Percentiles rank a stretch among this genome's conserved stretches.
Evolutionary conservation across 2,113 vertebrate species (phyloP).

Genomic region (Dipodomys merriami): DNA sequence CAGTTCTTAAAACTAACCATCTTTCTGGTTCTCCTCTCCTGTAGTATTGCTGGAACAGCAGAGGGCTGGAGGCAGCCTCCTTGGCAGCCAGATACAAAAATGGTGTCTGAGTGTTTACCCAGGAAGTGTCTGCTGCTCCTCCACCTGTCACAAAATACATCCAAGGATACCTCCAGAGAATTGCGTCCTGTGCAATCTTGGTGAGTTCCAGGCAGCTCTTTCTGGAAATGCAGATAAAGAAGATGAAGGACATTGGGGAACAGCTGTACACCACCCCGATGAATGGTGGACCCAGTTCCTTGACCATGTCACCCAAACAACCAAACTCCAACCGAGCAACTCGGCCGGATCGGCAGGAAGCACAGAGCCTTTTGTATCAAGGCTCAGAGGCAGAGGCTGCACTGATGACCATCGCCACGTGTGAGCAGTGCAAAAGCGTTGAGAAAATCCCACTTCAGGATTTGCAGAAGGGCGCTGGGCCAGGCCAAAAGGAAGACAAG

Average conservation of each 20-base stretch:
- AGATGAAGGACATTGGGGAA: conserved; percentile 86
- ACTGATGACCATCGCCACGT: conserved; percentile 70
- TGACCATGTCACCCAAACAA: conserved; percentile 84
- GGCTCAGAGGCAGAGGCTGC: conserved; percentile 82
- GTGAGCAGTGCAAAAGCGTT: conserved; percentile 83
- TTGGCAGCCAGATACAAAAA: neutral
- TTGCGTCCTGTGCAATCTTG: neutral
- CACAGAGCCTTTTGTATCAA: conserved; percentile 73
- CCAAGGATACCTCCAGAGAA: conserved; percentile 11
- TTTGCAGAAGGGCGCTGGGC: conserved; percentile 67
- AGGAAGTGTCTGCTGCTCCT: conserved; percentile 22
- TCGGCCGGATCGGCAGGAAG: conserved; percentile 68
- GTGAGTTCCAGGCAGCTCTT: neutral
- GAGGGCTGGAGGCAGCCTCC: neutral
- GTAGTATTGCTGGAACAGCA: conserved; percentile 47
- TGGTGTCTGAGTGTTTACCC: neutral
- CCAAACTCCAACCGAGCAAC: conserved; percentile 73
- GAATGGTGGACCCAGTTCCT: conserved; percentile 72
- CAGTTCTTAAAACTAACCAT: conserved; percentile 22
- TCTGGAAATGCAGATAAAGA: conserved; percentile 85
- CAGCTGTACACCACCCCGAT: conserved; percentile 75
- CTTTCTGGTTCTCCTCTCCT: neutral
- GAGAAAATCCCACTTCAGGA: conserved; percentile 79
- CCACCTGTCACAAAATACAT: neutral
- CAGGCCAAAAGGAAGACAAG: conserved; percentile 73